Conservation (phyloP, 2,888 invertebrate species). For the Hermaeophaga mercurialis region DNA sequence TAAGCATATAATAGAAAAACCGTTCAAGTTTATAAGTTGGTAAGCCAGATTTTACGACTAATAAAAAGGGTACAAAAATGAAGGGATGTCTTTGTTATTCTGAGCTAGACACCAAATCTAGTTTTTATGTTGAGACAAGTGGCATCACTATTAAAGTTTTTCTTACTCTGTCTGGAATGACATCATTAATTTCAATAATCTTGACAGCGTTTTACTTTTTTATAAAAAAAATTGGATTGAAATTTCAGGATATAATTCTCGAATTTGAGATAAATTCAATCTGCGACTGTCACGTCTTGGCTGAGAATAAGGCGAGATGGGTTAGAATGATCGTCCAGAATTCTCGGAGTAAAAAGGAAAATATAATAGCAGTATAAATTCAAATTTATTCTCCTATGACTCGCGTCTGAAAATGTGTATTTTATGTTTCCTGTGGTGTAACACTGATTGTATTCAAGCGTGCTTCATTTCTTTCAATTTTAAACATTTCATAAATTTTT, state of each 20-base stretch:
- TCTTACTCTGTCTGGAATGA: conserved; percentile 3
- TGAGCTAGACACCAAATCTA: background rate
- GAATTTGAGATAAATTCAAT: conserved; percentile 18
- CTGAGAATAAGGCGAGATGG: conserved; percentile 13
- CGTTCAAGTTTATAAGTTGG: too few relatives aligned
- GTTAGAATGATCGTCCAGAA: conserved; percentile 12
- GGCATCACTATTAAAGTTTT: conserved; percentile 1
- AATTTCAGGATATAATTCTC: conserved; percentile 4
- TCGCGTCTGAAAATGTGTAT: conserved; percentile 14
- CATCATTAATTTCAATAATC: conserved; percentile 13
- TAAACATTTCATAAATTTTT: conserved; percentile 4
- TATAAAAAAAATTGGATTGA: conserved; percentile 3
- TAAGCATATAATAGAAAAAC: too few relatives aligned
- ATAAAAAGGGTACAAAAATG: too few relatives aligned
- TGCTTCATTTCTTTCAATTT: conserved; percentile 10
- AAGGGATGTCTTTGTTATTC: too few relatives aligned
- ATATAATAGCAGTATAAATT: conserved; percentile 18
- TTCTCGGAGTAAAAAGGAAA: conserved; percentile 3
- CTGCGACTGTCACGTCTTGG: conserved; percentile 13
- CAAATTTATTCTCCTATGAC: conserved; percentile 17
- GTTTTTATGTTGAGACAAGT: background rate
- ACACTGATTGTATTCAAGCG: conserved; percentile 8
- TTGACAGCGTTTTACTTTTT: conserved; percentile 1
- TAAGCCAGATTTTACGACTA: too few relatives aligned
- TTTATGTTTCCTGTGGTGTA: background rate